Percentiles rank a stretch among this genome's conserved stretches.
Conservation (phyloP, 2,888 invertebrate genomes). For the Chymomyza amoena region DNA sequence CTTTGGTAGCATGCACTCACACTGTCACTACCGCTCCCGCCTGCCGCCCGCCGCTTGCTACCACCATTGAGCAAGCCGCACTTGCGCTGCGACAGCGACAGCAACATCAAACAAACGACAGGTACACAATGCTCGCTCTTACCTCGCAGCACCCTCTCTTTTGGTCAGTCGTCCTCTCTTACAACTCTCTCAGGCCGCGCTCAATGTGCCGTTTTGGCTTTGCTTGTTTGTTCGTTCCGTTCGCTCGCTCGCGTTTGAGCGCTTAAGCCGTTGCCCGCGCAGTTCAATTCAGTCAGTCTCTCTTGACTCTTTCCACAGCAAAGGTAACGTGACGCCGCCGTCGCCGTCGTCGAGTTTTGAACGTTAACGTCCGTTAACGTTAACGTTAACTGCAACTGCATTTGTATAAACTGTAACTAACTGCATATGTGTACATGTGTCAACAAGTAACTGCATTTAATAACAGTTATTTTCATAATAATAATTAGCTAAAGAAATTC, state of each 20-base stretch:
- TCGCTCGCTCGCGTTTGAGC: no score
- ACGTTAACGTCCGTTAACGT: background rate
- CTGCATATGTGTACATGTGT: no score
- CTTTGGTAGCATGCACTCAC: background rate
- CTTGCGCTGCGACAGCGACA: constrained; percentile 48
- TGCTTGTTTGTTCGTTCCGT: background rate
- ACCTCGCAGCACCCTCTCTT: constrained; percentile 13
- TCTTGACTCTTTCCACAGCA: background rate
- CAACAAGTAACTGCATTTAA: constrained; percentile 19
- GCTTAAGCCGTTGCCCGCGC: background rate
- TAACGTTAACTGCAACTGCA: background rate
- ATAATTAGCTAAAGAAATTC: background rate
- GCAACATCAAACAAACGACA: constrained; percentile 40
- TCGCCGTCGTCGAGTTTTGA: constrained; percentile 21
- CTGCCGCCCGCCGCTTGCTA: no score
- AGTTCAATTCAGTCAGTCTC: constrained; percentile 15
- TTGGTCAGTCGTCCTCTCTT: background rate
- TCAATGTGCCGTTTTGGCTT: constrained; percentile 4
- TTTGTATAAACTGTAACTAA: background rate
- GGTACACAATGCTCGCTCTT: constrained; percentile 38
- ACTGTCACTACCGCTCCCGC: no score
- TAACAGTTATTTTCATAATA: constrained; percentile 21
- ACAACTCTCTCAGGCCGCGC: background rate
- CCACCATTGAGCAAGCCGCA: constrained; percentile 58
- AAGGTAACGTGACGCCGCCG: constrained; percentile 19